These are phyloP conservation scores for Ptilonorhynchus violaceus DNA, from an alignment of 2,113 vertebrate species.

Conservation along the genomic window DNA sequence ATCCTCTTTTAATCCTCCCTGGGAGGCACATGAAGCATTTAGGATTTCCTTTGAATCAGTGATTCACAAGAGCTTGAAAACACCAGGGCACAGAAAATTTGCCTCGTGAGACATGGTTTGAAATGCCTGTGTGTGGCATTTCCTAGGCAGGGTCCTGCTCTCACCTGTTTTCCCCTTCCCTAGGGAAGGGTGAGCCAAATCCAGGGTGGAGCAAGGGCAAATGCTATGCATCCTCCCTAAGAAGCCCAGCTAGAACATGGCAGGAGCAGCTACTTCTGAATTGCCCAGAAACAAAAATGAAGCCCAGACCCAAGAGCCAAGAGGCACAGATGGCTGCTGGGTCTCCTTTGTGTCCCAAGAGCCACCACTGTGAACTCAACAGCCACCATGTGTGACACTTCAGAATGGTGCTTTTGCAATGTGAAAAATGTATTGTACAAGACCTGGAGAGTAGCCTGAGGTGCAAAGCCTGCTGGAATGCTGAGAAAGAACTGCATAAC, in stretches of 20 bases:
- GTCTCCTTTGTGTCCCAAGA: not conserved
- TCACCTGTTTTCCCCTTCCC: not conserved
- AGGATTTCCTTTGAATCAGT: not conserved
- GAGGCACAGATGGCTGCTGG: not conserved
- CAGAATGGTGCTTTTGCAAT: not conserved
- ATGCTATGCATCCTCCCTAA: not conserved
- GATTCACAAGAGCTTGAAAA: not conserved
- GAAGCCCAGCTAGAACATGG: not conserved
- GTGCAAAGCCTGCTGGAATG: not conserved
- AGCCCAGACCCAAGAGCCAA: not conserved
- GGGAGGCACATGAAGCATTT: not conserved
- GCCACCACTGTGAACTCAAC: not conserved
- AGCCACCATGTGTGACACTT: not conserved
- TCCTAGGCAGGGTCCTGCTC: not conserved
- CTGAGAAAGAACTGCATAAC: not conserved
- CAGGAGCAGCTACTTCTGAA: not conserved
- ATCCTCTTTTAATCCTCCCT: not conserved
- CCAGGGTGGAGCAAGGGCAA: not conserved
- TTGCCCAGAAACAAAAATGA: not conserved
- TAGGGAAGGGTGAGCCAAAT: not conserved
- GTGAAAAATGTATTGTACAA: not conserved
- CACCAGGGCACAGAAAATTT: not conserved
- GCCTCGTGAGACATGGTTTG: not conserved
- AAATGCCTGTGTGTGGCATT: fast-evolving
- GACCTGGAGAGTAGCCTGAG: not conserved